Evolutionary conservation across 2,888 invertebrate genomes (phyloP).

Genomic region (Tortrix viridana): DNA sequence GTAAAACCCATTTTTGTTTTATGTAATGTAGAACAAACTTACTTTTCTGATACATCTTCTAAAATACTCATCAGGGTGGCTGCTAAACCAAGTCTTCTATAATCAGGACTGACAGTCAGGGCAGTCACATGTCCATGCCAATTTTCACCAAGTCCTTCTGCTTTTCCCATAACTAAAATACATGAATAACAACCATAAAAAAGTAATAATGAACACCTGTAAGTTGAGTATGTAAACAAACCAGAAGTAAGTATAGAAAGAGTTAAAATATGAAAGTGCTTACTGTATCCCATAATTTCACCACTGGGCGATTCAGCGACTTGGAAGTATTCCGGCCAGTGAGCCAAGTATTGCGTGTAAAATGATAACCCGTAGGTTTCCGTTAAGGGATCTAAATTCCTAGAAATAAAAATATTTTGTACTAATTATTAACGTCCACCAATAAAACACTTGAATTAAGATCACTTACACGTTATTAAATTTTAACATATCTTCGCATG

Average conservation of each 20-base stretch:
- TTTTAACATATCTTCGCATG: slow-evolving; percentile 96
- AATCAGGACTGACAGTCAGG: slow-evolving; percentile 97
- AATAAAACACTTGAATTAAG: slow-evolving; percentile 4
- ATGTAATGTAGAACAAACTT: slow-evolving; percentile 31
- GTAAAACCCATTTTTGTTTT: not conserved
- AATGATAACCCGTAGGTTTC: slow-evolving; percentile 98
- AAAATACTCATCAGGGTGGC: slow-evolving; percentile 96
- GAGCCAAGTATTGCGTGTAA: slow-evolving; percentile 98
- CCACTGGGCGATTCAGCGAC: slow-evolving; percentile 98
- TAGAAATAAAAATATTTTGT: slow-evolving; percentile 69
- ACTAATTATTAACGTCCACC: slow-evolving; percentile 13
- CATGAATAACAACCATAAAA: slow-evolving; percentile 7
- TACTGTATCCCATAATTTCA: slow-evolving; percentile 99
- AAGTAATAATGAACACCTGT: not conserved
- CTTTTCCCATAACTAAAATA: slow-evolving; percentile 98
- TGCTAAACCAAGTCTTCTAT: slow-evolving; percentile 95
- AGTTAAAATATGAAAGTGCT: slow-evolving; percentile 62
- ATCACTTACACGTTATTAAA: slow-evolving; percentile 97
- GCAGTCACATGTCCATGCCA: slow-evolving; percentile 99
- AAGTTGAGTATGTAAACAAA: slow-evolving; percentile 14
- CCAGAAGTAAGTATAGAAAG: not conserved
- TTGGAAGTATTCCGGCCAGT: slow-evolving; percentile 99
- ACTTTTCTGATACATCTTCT: slow-evolving; percentile 98
- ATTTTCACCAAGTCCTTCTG: slow-evolving; percentile 97
- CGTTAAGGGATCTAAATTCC: slow-evolving; percentile 98